Conservation (phyloP, 2,113 vertebrate species). For the Dendrocopos noguchii region DNA sequence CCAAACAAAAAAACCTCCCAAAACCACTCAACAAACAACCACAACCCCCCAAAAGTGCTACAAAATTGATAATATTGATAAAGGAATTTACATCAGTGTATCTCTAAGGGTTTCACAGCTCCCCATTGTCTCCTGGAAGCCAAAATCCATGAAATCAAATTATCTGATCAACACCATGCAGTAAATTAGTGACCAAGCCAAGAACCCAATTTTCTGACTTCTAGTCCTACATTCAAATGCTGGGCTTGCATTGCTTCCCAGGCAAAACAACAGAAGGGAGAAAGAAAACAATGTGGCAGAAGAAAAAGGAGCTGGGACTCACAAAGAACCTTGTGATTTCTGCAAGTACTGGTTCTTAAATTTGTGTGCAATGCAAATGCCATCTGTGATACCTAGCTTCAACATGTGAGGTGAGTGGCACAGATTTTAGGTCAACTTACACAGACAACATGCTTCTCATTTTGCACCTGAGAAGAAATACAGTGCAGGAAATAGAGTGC, state of each 20-base stretch:
- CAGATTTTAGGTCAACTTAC: background rate
- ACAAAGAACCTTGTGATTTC: background rate
- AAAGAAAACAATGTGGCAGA: background rate
- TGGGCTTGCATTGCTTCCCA: background rate
- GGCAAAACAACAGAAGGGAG: background rate
- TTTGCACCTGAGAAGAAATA: background rate
- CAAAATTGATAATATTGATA: background rate
- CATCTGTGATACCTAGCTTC: background rate
- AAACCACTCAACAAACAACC: too few relatives aligned
- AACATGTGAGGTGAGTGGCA: background rate
- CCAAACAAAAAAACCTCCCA: background rate
- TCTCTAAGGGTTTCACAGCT: background rate
- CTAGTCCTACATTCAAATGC: background rate
- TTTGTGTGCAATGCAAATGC: background rate
- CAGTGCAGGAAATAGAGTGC: fast-evolving
- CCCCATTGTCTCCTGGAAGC: background rate
- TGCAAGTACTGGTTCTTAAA: background rate
- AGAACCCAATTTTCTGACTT: background rate
- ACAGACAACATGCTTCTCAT: background rate
- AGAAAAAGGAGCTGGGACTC: background rate
- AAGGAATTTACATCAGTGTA: background rate
- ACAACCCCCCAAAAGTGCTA: background rate
- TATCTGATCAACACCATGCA: background rate
- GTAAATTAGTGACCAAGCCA: background rate
- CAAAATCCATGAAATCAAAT: background rate